Conservation (phyloP, 2,888 invertebrate genomes). For the Aporophyla nigra region DNA sequence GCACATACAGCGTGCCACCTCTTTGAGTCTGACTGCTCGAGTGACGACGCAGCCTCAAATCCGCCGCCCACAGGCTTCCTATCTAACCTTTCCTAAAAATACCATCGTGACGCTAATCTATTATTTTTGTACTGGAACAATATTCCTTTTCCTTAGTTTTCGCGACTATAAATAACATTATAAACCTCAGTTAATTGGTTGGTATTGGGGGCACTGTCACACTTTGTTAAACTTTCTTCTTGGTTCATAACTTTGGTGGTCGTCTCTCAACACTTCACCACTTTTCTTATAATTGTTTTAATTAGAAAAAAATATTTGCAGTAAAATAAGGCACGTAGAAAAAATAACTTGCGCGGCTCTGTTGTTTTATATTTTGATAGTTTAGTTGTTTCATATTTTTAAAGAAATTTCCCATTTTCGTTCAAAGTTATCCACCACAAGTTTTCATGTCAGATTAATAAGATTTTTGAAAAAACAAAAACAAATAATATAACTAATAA, state of each 20-base stretch:
- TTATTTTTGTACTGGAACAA: background rate
- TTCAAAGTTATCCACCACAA: background rate
- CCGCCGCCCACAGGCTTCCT: too few relatives aligned
- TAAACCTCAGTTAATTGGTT: constrained; percentile 57
- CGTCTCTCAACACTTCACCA: constrained; percentile 60
- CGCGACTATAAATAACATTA: constrained; percentile 33
- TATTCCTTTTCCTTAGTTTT: constrained; percentile 22
- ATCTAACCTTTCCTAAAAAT: background rate
- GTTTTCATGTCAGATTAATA: background rate
- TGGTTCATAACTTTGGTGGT: constrained; percentile 68
- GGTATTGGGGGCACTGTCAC: constrained; percentile 69
- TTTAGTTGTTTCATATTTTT: background rate
- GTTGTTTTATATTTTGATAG: too few relatives aligned
- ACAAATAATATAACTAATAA: background rate
- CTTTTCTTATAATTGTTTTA: constrained; percentile 69
- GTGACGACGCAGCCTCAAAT: too few relatives aligned
- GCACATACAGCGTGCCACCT: too few relatives aligned
- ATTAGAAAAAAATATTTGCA: constrained; percentile 71
- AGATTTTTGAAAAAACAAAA: background rate
- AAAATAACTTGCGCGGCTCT: constrained; percentile 12
- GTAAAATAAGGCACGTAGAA: constrained; percentile 26
- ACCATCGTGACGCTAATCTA: background rate
- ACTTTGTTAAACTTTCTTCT: constrained; percentile 73
- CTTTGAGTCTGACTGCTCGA: too few relatives aligned
- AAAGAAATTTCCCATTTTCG: background rate